Conservation (phyloP, 2,888 invertebrate genomes). For the Drosophila kuntzei region DNA sequence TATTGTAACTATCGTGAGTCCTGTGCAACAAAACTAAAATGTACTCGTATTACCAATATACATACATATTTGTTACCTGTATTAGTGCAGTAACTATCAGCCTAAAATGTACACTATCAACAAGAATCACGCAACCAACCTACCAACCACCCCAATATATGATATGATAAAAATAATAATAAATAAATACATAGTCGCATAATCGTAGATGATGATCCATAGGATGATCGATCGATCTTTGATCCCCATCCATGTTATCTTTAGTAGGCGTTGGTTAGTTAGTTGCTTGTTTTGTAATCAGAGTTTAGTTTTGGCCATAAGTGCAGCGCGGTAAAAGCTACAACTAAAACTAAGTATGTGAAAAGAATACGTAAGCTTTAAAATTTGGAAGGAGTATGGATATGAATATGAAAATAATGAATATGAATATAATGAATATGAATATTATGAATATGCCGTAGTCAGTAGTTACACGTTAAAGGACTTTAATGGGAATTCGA, state of each 20-base stretch:
- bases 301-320: constrained; percentile 66
- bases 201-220: background rate
- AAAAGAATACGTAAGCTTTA: constrained; percentile 71
- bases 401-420: constrained; percentile 2
- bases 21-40: constrained; percentile 31
- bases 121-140: constrained; percentile 47
- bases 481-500: constrained; percentile 45
- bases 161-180: background rate
- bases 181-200: constrained; percentile 4
- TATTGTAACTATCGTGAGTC: constrained; percentile 71
- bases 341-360: constrained; percentile 42
- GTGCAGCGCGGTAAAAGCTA: constrained; percentile 54
- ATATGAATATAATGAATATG: constrained; percentile 21
- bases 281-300: constrained; percentile 51
- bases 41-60: constrained; percentile 16
- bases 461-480: constrained; percentile 85
- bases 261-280: constrained; percentile 65
- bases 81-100: constrained; percentile 57
- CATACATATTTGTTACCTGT: constrained; percentile 38
- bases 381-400: constrained; percentile 34
- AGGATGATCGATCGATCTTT: constrained; percentile 19
- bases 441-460: constrained; percentile 61
- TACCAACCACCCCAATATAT: constrained; percentile 44
- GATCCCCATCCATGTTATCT: constrained; percentile 59
- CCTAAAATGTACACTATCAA: constrained; percentile 43